Evolutionary conservation across 1,140 invertebrate species (phyloP).

Genomic region (Brachionus paranguensis): DNA sequence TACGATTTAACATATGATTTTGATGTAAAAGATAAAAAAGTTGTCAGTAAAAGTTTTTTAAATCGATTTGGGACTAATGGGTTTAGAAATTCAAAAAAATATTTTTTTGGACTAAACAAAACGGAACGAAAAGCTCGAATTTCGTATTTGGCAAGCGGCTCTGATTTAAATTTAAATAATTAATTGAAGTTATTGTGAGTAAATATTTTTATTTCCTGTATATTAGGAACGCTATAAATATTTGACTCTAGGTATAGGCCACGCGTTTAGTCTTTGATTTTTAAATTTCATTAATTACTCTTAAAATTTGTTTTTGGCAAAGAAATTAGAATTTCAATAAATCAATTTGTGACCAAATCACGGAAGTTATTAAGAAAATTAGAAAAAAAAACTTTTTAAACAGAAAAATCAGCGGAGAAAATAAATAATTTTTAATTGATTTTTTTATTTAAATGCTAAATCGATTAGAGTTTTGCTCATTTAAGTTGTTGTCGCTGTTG

Average conservation of each 20-base stretch:
- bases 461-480: not conserved
- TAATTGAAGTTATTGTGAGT: not conserved
- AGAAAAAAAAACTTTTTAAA: not conserved
- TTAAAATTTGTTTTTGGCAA: not conserved
- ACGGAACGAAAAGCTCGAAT: not conserved
- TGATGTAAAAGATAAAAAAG: not conserved
- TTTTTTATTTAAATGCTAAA: not conserved
- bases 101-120: not conserved
- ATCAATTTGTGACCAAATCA: conserved; percentile 1
- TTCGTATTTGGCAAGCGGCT: not conserved
- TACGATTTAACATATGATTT: not conserved
- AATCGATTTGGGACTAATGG: not conserved
- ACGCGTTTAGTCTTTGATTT: not conserved
- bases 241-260: not conserved
- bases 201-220: not conserved
- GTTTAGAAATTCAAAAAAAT: not conserved
- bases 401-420: not conserved
- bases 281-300: not conserved
- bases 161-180: not conserved
- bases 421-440: conserved; percentile 14
- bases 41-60: not conserved
- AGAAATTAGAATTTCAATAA: conserved; percentile 7
- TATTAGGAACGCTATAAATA: not conserved
- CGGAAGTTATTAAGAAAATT: conserved; percentile 32
- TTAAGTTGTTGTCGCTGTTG: not conserved